A percentile compares a stretch with the other conserved stretches of the same genome.
Conservation (phyloP, 2,888 invertebrate genomes). For the Lasius platythorax region DNA sequence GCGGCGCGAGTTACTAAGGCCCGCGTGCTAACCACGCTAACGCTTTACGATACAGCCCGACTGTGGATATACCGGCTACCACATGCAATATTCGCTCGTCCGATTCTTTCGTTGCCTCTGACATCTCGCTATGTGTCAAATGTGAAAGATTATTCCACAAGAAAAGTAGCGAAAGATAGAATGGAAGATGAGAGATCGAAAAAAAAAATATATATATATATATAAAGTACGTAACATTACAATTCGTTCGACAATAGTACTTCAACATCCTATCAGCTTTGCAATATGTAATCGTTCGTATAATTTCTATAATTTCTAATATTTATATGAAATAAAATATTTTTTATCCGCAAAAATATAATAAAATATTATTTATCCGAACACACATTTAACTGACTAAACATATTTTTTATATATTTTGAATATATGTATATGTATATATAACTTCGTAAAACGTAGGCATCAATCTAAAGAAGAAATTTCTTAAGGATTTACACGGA, state of each 20-base stretch:
- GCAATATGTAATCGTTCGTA: not conserved
- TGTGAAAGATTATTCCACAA: conserved; percentile 63
- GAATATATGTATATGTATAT: not conserved
- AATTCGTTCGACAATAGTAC: not conserved
- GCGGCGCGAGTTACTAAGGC: conserved; percentile 66
- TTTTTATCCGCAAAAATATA: not conserved
- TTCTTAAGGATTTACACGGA: conserved; percentile 2
- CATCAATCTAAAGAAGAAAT: not conserved
- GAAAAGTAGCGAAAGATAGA: conserved; percentile 35
- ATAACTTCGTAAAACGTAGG: not conserved
- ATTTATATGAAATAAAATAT: not conserved
- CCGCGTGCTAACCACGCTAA: conserved; percentile 67
- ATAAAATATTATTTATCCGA: too few species aligned
- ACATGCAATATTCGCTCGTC: conserved; percentile 42
- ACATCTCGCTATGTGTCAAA: conserved; percentile 62
- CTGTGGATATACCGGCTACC: conserved; percentile 41
- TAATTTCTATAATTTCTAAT: not conserved
- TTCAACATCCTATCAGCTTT: not conserved
- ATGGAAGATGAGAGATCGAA: not conserved
- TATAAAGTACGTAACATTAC: not conserved
- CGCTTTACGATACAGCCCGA: conserved; percentile 53
- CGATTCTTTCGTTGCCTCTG: conserved; percentile 11
- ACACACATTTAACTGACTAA: too few species aligned
- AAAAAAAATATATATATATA: not conserved
- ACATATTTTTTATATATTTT: too few species aligned